Base-by-base conservation (phyloP, 1,140 invertebrate genomes). In the Amphibalanus amphitrite region DNA sequence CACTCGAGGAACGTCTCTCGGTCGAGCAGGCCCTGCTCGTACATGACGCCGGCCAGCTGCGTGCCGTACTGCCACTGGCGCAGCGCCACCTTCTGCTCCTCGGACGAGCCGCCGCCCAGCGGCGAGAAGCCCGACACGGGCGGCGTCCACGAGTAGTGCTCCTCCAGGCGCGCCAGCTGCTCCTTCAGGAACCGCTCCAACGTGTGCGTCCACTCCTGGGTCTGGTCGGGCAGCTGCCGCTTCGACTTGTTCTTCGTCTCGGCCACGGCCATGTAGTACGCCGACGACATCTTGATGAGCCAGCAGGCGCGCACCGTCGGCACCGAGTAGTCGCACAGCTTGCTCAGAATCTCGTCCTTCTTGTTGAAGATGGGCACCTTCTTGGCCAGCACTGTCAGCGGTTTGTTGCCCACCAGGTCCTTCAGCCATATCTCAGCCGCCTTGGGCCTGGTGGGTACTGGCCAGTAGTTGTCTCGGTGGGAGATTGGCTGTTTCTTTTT, bases 211-310 rank as follows among this genome's bases (percentile, higher is more conserved):
- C 94, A 97, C 83, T 97, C 95, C 80, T 92, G 91, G 10, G 91
- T 92, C n/a, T 91, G 92, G 83, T 96, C 93, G 59, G 91, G 89
- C 71, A 93, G 83, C 79, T 94, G 92, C 71, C 93, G 83, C 78
- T 95, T 95, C 65, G 65, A 67, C 77, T 95, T 95, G 72, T 95
- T 95, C 69, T 80, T 82, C 3, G 92, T 91, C 81, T 98, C 95
- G 1, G 92, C 92, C 67, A 97, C 90, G 68, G 93, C 92, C 1
- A 92, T 88, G 29, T 92, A 94, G 78, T 97, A 95, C 30, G 93
- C 93, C 40, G 92, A 94, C 76, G 92, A 95, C 73, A 98, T 87
- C 83, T 98, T 98, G 69, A 98, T 94, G 77, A 96, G 97, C 95
- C 95, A 98, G 20, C 92, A 88, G 33, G 95, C 94, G 76, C 94